Percentiles rank a stretch among this genome's conserved stretches.
phyloP scores from a whole-genome alignment of 2,888 invertebrate species.

The Troides helena region DNA sequence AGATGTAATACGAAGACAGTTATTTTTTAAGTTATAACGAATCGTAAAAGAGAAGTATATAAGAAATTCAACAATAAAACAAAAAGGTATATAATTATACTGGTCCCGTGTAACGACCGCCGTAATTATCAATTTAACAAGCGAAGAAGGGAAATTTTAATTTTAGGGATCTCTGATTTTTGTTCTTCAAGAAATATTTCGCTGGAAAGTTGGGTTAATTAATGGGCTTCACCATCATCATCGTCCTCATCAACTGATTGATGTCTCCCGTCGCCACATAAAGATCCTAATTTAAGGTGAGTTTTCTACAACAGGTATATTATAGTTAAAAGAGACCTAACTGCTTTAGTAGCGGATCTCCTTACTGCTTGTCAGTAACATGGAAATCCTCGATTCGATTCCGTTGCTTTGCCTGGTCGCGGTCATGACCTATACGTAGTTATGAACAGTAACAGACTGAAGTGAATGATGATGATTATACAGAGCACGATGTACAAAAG shows the following conservation, averaged over 20 bases:
- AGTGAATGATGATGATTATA: not conserved
- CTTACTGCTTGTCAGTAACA: no score
- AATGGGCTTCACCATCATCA: not conserved
- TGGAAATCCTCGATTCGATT: not conserved
- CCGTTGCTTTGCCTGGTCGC: not conserved
- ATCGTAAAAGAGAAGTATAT: not conserved
- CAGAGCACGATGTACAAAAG: not conserved
- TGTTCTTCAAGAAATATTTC: not conserved
- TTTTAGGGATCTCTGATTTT: slow-evolving; percentile 2
- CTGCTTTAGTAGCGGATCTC: no score
- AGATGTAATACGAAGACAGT: no score
- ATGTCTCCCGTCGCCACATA: not conserved
- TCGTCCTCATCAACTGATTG: no score
- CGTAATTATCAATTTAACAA: slow-evolving; percentile 23
- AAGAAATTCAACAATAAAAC: slow-evolving; percentile 10
- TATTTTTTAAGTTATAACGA: not conserved
- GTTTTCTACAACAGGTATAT: not conserved
- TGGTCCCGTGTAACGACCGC: slow-evolving; percentile 18
- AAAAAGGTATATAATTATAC: slow-evolving; percentile 23
- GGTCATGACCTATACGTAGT: no score
- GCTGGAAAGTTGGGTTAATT: not conserved
- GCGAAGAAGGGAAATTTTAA: slow-evolving; percentile 16
- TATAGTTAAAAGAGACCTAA: not conserved
- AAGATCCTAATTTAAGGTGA: not conserved
- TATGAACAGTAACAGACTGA: not conserved